These are phyloP conservation scores for Myxocyprinus asiaticus DNA, from an alignment of 2,113 vertebrate species.

Conservation along the genomic window DNA sequence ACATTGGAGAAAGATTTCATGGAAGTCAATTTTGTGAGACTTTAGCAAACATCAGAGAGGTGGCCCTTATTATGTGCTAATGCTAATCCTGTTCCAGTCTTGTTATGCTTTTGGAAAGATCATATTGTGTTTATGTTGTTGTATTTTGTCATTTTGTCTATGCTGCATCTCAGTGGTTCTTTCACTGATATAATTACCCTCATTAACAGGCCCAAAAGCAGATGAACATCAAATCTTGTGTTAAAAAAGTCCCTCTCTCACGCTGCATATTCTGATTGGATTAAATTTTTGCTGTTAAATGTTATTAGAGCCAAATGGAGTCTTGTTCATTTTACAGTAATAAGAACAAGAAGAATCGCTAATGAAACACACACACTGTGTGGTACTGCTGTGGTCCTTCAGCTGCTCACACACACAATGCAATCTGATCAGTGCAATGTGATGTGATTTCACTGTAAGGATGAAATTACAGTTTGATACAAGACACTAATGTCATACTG, in stretches of 20 bases:
- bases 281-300: constrained; percentile 33
- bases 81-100: neutral
- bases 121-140: neutral
- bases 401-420: constrained; percentile 8
- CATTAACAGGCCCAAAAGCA: constrained; percentile 22
- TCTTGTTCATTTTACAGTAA: constrained; percentile 39
- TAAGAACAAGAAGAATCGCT: constrained; percentile 27
- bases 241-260: constrained; percentile 2
- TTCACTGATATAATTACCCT: neutral
- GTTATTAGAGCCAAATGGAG: constrained; percentile 42
- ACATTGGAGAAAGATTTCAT: too few relatives aligned
- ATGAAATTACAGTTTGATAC: neutral
- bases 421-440: neutral
- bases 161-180: neutral
- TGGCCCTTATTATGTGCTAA: too few relatives aligned
- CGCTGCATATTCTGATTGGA: constrained; percentile 31
- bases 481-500: neutral
- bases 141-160: neutral
- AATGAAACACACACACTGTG: constrained; percentile 22
- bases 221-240: constrained; percentile 5
- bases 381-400: neutral
- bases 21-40: too few relatives aligned
- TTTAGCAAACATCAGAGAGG: too few relatives aligned
- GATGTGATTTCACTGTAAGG: neutral
- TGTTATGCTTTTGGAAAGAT: neutral